Evolutionary conservation across 2,113 vertebrate species (phyloP).

Genomic region (Sarotherodon lohbergeri): DNA sequence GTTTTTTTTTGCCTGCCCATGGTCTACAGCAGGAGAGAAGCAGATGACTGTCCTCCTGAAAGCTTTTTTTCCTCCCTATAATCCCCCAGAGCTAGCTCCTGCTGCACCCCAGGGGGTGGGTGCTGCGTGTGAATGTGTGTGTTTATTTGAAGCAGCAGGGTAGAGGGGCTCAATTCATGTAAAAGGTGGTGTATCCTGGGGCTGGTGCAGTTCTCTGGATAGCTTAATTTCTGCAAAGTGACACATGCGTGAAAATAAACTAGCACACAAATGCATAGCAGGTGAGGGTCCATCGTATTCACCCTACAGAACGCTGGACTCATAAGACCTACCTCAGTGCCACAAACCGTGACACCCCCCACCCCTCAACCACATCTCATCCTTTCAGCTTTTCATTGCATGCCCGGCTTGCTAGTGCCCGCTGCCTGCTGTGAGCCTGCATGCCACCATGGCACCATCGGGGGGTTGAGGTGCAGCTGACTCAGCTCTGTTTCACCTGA

Average conservation of each 20-base stretch:
- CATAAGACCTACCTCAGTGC: neutral
- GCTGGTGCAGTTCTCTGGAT: slow-evolving; percentile 16
- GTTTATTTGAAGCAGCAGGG: slow-evolving; percentile 48
- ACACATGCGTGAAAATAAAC: slow-evolving; percentile 13
- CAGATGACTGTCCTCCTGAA: slow-evolving; percentile 73
- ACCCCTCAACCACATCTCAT: slow-evolving; percentile 22
- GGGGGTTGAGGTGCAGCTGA: slow-evolving; percentile 35
- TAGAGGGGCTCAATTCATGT: slow-evolving; percentile 31
- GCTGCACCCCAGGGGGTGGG: slow-evolving; percentile 66
- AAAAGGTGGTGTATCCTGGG: slow-evolving; percentile 13
- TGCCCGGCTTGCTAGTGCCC: slow-evolving; percentile 34
- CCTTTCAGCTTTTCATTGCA: slow-evolving; percentile 35
- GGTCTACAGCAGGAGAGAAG: slow-evolving; percentile 67
- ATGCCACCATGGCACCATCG: slow-evolving; percentile 29
- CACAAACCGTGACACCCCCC: slow-evolving; percentile 12
- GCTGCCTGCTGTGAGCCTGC: slow-evolving; percentile 31
- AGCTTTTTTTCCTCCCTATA: slow-evolving; percentile 62
- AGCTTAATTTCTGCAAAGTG: slow-evolving; percentile 21
- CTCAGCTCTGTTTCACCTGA: slow-evolving; percentile 34
- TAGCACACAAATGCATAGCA: neutral
- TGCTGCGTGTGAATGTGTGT: slow-evolving; percentile 34
- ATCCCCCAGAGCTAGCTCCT: slow-evolving; percentile 74
- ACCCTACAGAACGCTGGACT: slow-evolving; percentile 19
- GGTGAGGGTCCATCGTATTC: slow-evolving; percentile 19
- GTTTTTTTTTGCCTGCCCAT: slow-evolving; percentile 50